Conservation (phyloP, 2,888 invertebrate species). For the Agonopterix subpropinquella region DNA sequence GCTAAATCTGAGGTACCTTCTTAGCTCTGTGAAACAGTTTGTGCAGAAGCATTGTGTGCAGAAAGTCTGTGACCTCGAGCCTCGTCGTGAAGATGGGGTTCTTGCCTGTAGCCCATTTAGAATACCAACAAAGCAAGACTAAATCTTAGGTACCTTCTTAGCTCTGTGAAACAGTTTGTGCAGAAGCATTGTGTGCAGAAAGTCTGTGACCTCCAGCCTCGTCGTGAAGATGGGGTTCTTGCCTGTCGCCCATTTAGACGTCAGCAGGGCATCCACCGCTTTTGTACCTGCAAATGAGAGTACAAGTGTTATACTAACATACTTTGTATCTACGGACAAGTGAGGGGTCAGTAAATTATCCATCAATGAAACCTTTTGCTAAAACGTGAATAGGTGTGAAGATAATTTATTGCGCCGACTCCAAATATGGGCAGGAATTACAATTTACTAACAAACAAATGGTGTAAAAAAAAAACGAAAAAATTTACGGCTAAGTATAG, state of each 20-base stretch:
- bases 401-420: too few species aligned
- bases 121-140: too few species aligned
- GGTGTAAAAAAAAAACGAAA: too few species aligned
- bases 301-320: neutral
- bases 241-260: slow-evolving; percentile 91
- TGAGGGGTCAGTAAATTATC: too few species aligned
- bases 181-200: slow-evolving; percentile 87
- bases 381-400: too few species aligned
- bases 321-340: neutral
- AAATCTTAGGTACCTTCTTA: slow-evolving; percentile 77
- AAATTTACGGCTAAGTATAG: too few species aligned
- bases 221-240: slow-evolving; percentile 86
- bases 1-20: slow-evolving; percentile 70
- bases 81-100: slow-evolving; percentile 87
- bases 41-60: slow-evolving; percentile 91
- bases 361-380: too few species aligned
- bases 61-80: slow-evolving; percentile 85
- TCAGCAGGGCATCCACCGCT: slow-evolving; percentile 93
- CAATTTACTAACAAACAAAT: too few species aligned
- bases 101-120: slow-evolving; percentile 86
- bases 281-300: slow-evolving; percentile 77
- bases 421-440: too few species aligned
- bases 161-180: slow-evolving; percentile 98
- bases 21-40: slow-evolving; percentile 97
- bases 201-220: slow-evolving; percentile 86